Evolutionary conservation across 2,888 invertebrate species (phyloP), one percentile per base, ranked within the genome.

Genomic region (Acrobasis consociella): DNA sequence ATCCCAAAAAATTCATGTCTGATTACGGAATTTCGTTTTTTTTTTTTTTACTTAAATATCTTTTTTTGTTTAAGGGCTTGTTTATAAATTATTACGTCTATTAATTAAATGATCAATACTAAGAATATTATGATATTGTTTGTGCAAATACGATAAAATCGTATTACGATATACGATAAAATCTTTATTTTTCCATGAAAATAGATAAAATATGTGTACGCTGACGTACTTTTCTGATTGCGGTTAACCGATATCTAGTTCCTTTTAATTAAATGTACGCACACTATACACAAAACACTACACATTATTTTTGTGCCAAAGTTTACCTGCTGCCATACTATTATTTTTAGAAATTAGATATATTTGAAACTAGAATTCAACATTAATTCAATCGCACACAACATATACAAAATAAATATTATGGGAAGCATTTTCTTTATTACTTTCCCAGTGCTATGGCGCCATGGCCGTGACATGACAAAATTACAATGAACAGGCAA

Each of bases 191-290:
- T 70, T 67, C 67, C 63, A 67, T 64, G 67, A 68, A 68, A 60
- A 66, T 58, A 66, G 72, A 75, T 77, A 76, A 31, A 73, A 66
- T 69, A 64, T 70, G 63, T 72, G 67, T 68, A 49, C 58, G 67
- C 67, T 71, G 69, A 75, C 72, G 73, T 69, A 71, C 67, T 65
- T 73, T 73, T 73, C 73, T 66, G 67, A 66, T 62, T 49, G 52
- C 13, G 68, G 67, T 65, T 67, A 68, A 67, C 64, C 69, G 64
- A 65, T 69, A 67, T 67, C 69, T 65, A 66, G 53, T 69, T 37
- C 31, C 16, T 17, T 46, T 46, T 46, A n/a, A 46, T 13, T 1
- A 13, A 46, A 11, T 13, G 2, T 46, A 31, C 31, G 31, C 5
- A 8, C 31, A 31, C 31, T 7, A 22, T 10, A 46, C 46, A 3